Evolutionary conservation across 23 tunicate species (phyloP).

Genomic region (Clavelina lepadiformis): DNA sequence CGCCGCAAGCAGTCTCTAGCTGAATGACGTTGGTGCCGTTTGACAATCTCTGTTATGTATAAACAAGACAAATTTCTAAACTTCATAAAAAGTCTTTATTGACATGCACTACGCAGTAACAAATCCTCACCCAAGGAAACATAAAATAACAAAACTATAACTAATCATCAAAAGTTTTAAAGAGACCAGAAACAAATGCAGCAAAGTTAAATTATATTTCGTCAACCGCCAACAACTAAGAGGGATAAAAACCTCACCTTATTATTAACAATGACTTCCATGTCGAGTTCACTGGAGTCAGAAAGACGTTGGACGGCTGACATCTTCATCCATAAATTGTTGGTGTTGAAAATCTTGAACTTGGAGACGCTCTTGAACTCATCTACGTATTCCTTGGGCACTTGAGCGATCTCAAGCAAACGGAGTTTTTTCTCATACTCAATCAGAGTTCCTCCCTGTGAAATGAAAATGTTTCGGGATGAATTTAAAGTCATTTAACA

Average conservation of each 20-base stretch:
- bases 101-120: no score
- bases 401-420: conserved; percentile 95
- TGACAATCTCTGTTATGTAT: conserved; percentile 41
- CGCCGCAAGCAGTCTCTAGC: conserved; percentile 95
- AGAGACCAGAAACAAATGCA: no score
- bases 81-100: no score
- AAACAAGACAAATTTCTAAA: no score
- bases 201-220: no score
- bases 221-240: no score
- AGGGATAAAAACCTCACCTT: no score
- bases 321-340: conserved; percentile 90
- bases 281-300: conserved; percentile 36
- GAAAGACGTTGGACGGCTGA: conserved; percentile 43
- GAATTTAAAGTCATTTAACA: no score
- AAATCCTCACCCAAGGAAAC: no score
- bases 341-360: conserved; percentile 98
- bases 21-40: conserved; percentile 96
- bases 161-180: no score
- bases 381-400: conserved; percentile 87
- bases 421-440: conserved; percentile 81
- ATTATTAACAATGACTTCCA: conserved; percentile 91
- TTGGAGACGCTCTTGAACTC: conserved; percentile 94
- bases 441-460: conserved; percentile 88
- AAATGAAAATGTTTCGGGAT: not conserved
- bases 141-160: no score